These are phyloP conservation scores for Pleuronectes platessa DNA, from an alignment of 2,113 vertebrate genomes.

Conservation along the genomic window DNA sequence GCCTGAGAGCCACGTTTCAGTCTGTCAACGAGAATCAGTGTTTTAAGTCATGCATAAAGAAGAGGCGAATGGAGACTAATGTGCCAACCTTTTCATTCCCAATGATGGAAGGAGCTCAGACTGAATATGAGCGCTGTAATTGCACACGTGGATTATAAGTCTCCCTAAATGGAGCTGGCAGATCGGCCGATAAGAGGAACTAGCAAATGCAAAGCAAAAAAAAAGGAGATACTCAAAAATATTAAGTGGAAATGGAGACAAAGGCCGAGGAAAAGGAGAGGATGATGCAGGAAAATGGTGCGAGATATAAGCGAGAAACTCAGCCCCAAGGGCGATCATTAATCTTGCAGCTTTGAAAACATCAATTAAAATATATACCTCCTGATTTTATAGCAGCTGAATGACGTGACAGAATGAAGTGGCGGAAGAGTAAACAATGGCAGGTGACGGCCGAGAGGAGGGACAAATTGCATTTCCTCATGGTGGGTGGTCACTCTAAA, in stretches of 20 bases:
- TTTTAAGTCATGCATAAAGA: constrained; percentile 66
- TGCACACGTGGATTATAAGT: constrained; percentile 24
- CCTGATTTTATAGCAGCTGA: constrained; percentile 61
- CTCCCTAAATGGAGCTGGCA: constrained; percentile 33
- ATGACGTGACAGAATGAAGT: constrained; percentile 49
- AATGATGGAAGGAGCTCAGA: constrained; percentile 50
- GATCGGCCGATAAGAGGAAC: constrained; percentile 24
- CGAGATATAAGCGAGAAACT: constrained; percentile 38
- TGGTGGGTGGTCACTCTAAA: constrained; percentile 72
- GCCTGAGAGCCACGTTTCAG: constrained; percentile 27
- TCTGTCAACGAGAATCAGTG: constrained; percentile 54
- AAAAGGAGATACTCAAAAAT: neutral
- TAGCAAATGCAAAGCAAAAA: neutral
- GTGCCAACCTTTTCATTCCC: constrained; percentile 60
- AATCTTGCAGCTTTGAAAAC: constrained; percentile 51
- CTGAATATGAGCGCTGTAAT: constrained; percentile 55
- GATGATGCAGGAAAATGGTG: constrained; percentile 9
- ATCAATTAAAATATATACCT: constrained; percentile 63
- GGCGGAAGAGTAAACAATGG: constrained; percentile 62
- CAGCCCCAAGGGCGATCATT: constrained; percentile 36
- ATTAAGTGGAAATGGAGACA: constrained; percentile 15
- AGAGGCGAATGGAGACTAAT: constrained; percentile 62
- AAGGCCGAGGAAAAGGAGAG: constrained; percentile 9
- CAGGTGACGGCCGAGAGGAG: constrained; percentile 63
- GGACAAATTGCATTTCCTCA: constrained; percentile 63